phyloP scores from a whole-genome alignment of 2,888 invertebrate genomes.

The Sacculina carcini region DNA sequence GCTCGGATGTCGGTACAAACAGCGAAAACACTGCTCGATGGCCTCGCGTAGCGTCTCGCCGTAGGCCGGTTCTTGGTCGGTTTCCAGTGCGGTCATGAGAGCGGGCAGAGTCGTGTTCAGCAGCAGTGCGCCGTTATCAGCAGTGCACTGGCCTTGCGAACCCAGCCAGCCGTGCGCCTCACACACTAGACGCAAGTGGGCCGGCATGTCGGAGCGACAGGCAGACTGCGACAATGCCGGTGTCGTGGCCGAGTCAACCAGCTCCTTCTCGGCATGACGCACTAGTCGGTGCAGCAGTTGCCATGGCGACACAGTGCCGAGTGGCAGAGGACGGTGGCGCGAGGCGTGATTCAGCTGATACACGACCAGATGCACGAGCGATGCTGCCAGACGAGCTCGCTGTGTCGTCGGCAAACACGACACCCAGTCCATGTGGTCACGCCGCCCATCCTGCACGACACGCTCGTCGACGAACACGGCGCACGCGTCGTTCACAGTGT shows the following conservation, averaged over 20 bases:
- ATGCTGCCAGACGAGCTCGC: constrained; percentile 34
- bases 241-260: neutral
- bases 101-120: constrained; percentile 48
- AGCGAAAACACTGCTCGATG: constrained; percentile 60
- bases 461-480: neutral
- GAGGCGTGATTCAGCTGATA: constrained; percentile 46
- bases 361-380: constrained; percentile 43
- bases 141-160: constrained; percentile 45
- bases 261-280: constrained; percentile 21
- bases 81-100: constrained; percentile 21
- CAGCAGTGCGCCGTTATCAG: constrained; percentile 45
- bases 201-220: neutral
- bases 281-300: constrained; percentile 53
- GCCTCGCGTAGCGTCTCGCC: constrained; percentile 23
- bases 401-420: neutral
- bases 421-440: neutral
- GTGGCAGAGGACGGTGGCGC: constrained; percentile 32
- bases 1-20: constrained; percentile 56
- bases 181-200: constrained; percentile 8
- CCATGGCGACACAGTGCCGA: constrained; percentile 51
- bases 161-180: constrained; percentile 13
- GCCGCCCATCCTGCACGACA: too few relatives aligned
- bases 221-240: neutral
- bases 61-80: constrained; percentile 10
- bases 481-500: neutral